These are phyloP conservation scores for Gobiocypris rarus DNA, from an alignment of 2,113 vertebrate species.

Conservation along the genomic window DNA sequence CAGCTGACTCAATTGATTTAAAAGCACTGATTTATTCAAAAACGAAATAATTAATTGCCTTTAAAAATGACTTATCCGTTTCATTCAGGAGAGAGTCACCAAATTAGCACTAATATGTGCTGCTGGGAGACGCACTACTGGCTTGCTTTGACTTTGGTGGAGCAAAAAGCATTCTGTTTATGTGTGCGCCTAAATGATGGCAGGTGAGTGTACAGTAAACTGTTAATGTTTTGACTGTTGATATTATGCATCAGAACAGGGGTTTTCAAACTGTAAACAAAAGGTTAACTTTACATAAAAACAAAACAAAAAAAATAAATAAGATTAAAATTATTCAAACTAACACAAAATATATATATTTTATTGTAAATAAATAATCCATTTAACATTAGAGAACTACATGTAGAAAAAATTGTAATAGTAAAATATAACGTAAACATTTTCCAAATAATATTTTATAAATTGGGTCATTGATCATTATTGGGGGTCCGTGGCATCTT, in stretches of 20 bases:
- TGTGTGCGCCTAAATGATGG: constrained; percentile 49
- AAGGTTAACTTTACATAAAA: neutral
- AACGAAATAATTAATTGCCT: no score
- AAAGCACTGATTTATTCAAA: no score
- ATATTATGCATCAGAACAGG: neutral
- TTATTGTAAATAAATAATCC: neutral
- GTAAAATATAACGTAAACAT: neutral
- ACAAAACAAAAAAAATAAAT: no score
- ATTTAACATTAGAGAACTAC: neutral
- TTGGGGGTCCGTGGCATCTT: neutral
- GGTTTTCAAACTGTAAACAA: neutral
- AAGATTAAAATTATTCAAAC: neutral
- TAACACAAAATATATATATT: no score
- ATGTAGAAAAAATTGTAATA: neutral
- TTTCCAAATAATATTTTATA: neutral
- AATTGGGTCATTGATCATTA: neutral
- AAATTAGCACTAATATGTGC: no score
- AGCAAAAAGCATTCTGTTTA: no score
- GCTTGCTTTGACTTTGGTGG: no score
- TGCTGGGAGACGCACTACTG: no score
- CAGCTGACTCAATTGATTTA: no score
- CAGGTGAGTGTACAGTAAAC: no score
- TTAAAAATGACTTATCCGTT: no score
- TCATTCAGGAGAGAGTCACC: no score
- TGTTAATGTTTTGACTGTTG: neutral